Conservation (phyloP, 1,140 invertebrate genomes). For the Ericerus pela region DNA sequence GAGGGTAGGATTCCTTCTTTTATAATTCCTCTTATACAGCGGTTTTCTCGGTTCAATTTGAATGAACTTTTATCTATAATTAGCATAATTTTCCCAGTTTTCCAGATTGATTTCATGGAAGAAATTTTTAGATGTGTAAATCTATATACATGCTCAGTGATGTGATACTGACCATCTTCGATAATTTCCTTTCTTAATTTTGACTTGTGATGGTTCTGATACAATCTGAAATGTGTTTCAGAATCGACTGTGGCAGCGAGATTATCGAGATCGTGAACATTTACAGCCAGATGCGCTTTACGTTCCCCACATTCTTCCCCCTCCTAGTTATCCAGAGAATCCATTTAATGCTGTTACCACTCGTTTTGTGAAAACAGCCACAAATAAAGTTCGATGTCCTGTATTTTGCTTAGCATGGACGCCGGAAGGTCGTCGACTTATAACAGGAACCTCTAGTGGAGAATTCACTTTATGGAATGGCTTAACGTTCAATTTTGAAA, state of each 20-base stretch:
- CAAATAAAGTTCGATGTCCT: constrained; percentile 98
- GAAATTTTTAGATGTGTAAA: too few species aligned
- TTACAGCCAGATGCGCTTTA: constrained; percentile 86
- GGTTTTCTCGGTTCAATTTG: too few species aligned
- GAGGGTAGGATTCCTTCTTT: too few species aligned
- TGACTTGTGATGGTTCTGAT: too few species aligned
- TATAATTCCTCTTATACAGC: too few species aligned
- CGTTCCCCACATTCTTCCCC: constrained; percentile 73
- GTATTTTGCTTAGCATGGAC: constrained; percentile 99
- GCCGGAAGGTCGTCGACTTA: constrained; percentile 88
- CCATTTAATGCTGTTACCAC: constrained; percentile 95
- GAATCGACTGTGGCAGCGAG: constrained; percentile 85
- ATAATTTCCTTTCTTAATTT: constrained; percentile 1
- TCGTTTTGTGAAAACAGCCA: constrained; percentile 92
- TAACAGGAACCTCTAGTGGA: constrained; percentile 96
- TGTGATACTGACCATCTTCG: too few species aligned
- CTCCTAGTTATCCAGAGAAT: constrained; percentile 77
- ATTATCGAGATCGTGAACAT: constrained; percentile 67
- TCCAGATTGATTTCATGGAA: too few species aligned
- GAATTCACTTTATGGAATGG: constrained; percentile 99
- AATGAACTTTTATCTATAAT: too few species aligned
- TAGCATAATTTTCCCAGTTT: too few species aligned
- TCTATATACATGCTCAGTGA: too few species aligned
- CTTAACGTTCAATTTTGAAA: constrained; percentile 99
- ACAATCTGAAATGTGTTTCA: constrained; percentile 34